Conservation (phyloP, 2,797 vertebrate genomes). For the Hypotaenidia philippensis region DNA sequence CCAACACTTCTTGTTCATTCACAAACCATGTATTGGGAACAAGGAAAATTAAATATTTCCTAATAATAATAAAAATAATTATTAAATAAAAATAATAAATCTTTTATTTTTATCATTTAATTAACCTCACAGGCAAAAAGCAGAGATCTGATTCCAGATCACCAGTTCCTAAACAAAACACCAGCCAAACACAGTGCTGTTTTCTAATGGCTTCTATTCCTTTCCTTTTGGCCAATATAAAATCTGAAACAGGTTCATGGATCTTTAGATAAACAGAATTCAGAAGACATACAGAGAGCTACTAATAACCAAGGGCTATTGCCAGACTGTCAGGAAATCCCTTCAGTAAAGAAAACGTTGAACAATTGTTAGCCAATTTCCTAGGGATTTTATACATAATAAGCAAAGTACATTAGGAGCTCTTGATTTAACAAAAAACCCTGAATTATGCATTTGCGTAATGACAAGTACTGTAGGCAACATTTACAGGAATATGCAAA, state of each 20-base stretch:
- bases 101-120: neutral
- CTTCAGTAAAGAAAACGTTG: neutral
- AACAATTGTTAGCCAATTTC: constrained; percentile 38
- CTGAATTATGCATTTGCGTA: constrained; percentile 63
- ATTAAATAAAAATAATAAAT: neutral
- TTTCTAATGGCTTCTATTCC: neutral
- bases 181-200: neutral
- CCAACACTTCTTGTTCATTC: neutral
- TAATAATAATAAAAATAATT: too few relatives aligned
- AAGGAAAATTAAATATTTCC: neutral
- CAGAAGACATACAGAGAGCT: neutral
- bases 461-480: constrained; percentile 41
- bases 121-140: neutral
- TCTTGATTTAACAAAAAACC: constrained; percentile 54
- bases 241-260: neutral
- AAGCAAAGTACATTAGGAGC: constrained; percentile 28
- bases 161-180: neutral
- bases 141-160: neutral
- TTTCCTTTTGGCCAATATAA: neutral
- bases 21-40: neutral
- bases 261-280: neutral
- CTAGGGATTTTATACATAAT: constrained; percentile 48
- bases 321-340: neutral
- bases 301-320: neutral
- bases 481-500: constrained; percentile 39